A percentile compares a stretch with the other conserved stretches of the same genome.
These are phyloP conservation scores for Zeus faber DNA, from an alignment of 2,113 vertebrate species.

Conservation along the genomic window DNA sequence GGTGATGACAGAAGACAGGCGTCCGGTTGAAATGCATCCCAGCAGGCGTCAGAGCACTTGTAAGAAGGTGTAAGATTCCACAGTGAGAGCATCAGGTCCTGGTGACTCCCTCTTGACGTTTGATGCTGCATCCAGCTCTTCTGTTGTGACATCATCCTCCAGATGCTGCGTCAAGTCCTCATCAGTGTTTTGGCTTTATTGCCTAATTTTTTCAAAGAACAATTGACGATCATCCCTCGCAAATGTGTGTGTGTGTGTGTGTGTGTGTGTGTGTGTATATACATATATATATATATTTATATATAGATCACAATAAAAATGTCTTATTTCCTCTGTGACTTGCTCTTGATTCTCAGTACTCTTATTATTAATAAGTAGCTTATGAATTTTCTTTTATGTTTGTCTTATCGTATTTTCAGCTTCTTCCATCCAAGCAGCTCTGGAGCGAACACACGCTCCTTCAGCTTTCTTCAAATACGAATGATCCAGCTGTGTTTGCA, in stretches of 20 bases:
- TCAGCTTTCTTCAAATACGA: constrained; percentile 16
- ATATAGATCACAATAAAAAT: constrained; percentile 12
- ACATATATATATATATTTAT: too few species aligned
- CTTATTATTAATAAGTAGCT: too few species aligned
- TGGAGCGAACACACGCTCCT: constrained; percentile 13
- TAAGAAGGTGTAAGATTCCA: constrained; percentile 5
- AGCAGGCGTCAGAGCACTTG: not conserved
- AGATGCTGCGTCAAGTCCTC: not conserved
- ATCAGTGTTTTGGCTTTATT: not conserved
- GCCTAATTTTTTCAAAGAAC: not conserved
- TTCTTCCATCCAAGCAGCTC: constrained; percentile 7
- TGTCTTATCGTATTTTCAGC: too few species aligned
- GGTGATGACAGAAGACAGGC: constrained; percentile 5
- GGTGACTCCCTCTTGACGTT: constrained; percentile 2
- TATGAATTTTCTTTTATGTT: too few species aligned
- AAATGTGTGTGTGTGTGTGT: too few species aligned
- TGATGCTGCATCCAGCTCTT: constrained; percentile 5
- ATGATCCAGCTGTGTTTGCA: constrained; percentile 1
- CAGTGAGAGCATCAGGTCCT: constrained; percentile 1
- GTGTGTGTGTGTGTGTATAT: too few species aligned
- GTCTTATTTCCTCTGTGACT: not conserved
- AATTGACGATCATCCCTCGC: not conserved
- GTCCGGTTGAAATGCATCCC: constrained; percentile 3
- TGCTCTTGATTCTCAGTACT: not conserved
- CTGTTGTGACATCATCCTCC: not conserved